These are phyloP conservation scores for Spisula subtruncata DNA, from an alignment of 2,888 invertebrate species.

Conservation along the genomic window DNA sequence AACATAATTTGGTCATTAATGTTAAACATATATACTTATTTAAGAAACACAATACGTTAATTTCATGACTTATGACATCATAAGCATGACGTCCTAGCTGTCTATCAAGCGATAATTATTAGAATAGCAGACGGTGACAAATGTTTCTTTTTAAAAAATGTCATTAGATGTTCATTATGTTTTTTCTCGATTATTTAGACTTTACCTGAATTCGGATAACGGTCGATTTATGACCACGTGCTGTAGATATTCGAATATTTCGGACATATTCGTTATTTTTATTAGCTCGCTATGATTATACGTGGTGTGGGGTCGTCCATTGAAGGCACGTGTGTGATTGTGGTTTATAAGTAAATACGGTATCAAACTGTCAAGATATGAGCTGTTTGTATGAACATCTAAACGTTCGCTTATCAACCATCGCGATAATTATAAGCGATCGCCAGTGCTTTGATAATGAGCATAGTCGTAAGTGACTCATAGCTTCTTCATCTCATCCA, in stretches of 20 bases:
- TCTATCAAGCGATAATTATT: too few species aligned
- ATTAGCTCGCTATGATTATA: neutral
- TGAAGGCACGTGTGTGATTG: neutral
- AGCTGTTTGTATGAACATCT: neutral
- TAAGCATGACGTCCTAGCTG: too few species aligned
- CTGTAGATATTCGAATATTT: neutral
- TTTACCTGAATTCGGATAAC: too few species aligned
- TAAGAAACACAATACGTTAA: too few species aligned
- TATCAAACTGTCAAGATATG: slow-evolving; percentile 11
- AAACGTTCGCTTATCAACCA: neutral
- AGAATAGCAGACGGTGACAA: too few species aligned
- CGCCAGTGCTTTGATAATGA: slow-evolving; percentile 13
- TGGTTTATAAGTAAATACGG: slow-evolving; percentile 1
- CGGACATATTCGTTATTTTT: neutral
- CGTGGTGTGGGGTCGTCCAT: neutral
- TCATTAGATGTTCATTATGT: too few species aligned
- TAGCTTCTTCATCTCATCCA: neutral
- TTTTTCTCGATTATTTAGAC: too few species aligned
- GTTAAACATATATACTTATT: too few species aligned
- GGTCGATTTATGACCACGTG: neutral
- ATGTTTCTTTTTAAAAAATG: too few species aligned
- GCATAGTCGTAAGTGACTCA: neutral
- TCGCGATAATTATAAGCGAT: neutral
- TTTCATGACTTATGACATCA: too few species aligned
- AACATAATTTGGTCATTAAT: too few species aligned